Conservation (phyloP, 2,888 invertebrate genomes). For the Thymelicus acteon region DNA sequence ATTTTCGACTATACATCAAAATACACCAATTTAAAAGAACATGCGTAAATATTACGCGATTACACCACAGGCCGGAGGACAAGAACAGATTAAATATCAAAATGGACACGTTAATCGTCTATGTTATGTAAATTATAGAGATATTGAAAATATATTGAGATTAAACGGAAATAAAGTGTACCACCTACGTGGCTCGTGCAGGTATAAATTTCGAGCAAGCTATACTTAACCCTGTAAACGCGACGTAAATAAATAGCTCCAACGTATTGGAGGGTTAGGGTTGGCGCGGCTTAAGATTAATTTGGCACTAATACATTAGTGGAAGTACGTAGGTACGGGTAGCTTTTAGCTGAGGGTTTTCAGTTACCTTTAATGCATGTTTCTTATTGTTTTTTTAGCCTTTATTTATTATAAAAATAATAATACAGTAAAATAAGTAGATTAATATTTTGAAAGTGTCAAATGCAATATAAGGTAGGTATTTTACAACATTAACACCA, state of each 20-base stretch:
- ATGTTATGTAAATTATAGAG: constrained; percentile 24
- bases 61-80: not conserved
- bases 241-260: constrained; percentile 64
- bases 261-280: constrained; percentile 54
- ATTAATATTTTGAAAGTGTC: too few relatives aligned
- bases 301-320: constrained; percentile 32
- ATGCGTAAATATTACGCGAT: not conserved
- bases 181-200: constrained; percentile 37
- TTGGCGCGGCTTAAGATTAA: constrained; percentile 42
- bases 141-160: constrained; percentile 30
- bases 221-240: constrained; percentile 65
- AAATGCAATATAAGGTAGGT: too few relatives aligned
- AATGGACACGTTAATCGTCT: constrained; percentile 27
- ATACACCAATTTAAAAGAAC: constrained; percentile 12
- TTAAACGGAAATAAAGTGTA: constrained; percentile 35
- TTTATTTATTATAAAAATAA: too few relatives aligned
- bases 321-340: not conserved
- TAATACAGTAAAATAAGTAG: too few relatives aligned
- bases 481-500: too few relatives aligned
- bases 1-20: constrained; percentile 25
- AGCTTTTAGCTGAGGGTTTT: not conserved
- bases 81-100: constrained; percentile 22
- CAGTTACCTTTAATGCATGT: not conserved
- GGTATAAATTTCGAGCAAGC: constrained; percentile 63
- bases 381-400: not conserved